Percentiles rank a stretch among this genome's conserved stretches.
Conservation (phyloP, 2,797 vertebrate genomes). For the Acanthis flammea region DNA sequence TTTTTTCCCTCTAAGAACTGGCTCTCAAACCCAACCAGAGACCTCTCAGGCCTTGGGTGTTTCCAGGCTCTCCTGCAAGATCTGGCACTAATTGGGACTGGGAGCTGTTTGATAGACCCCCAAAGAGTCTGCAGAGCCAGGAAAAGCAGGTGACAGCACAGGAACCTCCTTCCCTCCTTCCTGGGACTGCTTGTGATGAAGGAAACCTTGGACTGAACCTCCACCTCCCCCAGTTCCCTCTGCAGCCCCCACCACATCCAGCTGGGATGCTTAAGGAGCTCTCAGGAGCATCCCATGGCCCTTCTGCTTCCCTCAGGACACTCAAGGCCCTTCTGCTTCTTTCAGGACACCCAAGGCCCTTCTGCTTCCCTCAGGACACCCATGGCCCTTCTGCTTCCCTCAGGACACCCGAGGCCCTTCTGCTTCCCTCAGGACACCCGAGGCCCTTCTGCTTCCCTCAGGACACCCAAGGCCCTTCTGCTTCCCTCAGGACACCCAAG, state of each 20-base stretch:
- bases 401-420: neutral
- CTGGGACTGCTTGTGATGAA: neutral
- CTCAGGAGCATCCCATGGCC: neutral
- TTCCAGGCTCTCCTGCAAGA: neutral
- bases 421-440: neutral
- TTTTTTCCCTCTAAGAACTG: neutral
- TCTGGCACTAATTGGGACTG: neutral
- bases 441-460: too few relatives aligned
- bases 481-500: neutral
- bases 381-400: neutral
- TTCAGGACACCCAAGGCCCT: neutral
- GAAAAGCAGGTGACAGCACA: neutral
- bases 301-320: neutral
- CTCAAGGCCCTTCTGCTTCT: too few relatives aligned
- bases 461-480: neutral
- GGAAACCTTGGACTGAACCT: neutral
- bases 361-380: neutral
- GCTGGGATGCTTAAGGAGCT: neutral
- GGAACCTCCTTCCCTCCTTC: neutral
- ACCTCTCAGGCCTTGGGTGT: neutral
- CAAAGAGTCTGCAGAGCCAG: neutral
- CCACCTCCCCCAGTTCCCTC: neutral
- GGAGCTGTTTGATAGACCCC: accelerated
- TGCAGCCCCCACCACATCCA: accelerated
- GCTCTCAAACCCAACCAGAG: neutral